These are phyloP conservation scores for Diceros bicornis DNA, from an alignment of 2,797 vertebrate species.

Conservation along the genomic window DNA sequence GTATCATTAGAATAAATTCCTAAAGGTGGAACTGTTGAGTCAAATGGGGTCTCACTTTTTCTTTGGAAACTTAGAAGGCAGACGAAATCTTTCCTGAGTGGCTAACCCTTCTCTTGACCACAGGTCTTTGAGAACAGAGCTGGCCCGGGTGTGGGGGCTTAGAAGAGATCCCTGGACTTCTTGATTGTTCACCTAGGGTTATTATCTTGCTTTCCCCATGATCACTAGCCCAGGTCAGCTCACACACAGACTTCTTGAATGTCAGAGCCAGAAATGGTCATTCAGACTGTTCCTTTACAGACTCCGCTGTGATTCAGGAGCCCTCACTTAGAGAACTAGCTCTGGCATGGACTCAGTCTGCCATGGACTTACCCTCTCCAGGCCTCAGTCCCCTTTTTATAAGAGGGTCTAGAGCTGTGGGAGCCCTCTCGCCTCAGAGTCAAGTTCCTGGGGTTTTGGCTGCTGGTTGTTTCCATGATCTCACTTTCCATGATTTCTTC, in stretches of 20 bases:
- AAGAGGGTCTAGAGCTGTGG: not conserved
- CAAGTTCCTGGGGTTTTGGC: not conserved
- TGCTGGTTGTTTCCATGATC: not conserved
- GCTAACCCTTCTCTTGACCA: not conserved
- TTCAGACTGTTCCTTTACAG: not conserved
- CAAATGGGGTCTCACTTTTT: constrained; percentile 20
- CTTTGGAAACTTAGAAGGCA: constrained; percentile 20
- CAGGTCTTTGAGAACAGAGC: not conserved
- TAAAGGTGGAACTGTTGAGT: not conserved
- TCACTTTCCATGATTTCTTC: not conserved
- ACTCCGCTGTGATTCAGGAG: not conserved
- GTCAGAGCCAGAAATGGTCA: not conserved
- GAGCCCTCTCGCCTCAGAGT: not conserved
- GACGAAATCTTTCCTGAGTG: not conserved
- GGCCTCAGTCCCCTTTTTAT: not conserved
- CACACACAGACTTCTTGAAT: not conserved
- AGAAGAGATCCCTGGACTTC: not conserved
- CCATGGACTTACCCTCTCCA: not conserved
- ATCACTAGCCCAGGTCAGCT: not conserved
- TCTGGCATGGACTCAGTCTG: not conserved
- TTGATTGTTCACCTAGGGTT: not conserved
- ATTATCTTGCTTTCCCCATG: not conserved
- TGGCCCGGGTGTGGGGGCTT: not conserved
- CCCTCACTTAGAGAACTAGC: not conserved
- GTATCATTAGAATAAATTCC: not conserved